Conservation (phyloP, 2,888 invertebrate genomes). For the Stenoptilia bipunctidactyla region DNA sequence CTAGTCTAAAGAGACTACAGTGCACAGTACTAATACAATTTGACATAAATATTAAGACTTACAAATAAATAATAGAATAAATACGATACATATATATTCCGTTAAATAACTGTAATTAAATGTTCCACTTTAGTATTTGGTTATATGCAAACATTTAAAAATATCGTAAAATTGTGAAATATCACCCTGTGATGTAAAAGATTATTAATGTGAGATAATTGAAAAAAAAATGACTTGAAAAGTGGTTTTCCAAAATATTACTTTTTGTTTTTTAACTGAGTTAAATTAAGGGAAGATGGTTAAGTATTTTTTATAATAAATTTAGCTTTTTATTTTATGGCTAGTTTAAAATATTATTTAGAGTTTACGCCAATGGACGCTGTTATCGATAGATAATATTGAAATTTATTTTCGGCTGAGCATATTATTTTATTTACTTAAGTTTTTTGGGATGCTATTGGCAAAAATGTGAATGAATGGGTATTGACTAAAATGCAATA, state of each 20-base stretch:
- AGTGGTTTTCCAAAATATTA: constrained; percentile 67
- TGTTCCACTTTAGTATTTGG: background rate
- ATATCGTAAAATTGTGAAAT: constrained; percentile 13
- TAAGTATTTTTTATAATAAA: constrained; percentile 40
- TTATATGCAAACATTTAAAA: constrained; percentile 7
- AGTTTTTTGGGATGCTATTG: constrained; percentile 20
- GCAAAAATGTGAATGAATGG: background rate
- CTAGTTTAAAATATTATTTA: constrained; percentile 25
- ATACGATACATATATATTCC: too few species aligned
- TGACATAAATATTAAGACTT: constrained; percentile 33
- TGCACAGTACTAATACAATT: too few species aligned
- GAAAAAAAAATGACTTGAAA: constrained; percentile 51
- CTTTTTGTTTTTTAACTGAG: constrained; percentile 53
- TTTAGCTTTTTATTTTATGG: constrained; percentile 45
- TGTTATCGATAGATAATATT: constrained; percentile 24
- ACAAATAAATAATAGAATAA: constrained; percentile 41
- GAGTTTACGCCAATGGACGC: constrained; percentile 24
- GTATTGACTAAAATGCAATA: constrained; percentile 43
- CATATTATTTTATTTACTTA: constrained; percentile 32
- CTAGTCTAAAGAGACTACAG: constrained; percentile 36
- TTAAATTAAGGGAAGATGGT: constrained; percentile 39
- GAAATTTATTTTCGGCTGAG: constrained; percentile 9
- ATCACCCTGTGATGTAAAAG: constrained; percentile 68
- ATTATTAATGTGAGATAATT: constrained; percentile 61
- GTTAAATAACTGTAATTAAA: constrained; percentile 1